These are phyloP conservation scores for Acrossocheilus wenchowensis DNA, from an alignment of 2,797 vertebrate species.

Conservation along the genomic window DNA sequence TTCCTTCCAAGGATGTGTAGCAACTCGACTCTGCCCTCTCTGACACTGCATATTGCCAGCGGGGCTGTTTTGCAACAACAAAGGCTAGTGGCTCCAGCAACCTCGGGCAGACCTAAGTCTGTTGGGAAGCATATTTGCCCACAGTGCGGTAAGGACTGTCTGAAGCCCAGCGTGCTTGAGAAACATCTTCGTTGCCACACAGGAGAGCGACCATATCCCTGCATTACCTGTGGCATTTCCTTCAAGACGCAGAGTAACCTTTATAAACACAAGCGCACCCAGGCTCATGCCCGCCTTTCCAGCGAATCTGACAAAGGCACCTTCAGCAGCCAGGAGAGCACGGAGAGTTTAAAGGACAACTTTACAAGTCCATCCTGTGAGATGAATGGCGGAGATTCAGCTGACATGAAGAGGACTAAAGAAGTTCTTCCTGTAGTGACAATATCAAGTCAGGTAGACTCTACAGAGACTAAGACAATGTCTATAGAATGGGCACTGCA, in stretches of 20 bases:
- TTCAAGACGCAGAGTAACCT: slow-evolving; percentile 99
- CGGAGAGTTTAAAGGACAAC: slow-evolving; percentile 71
- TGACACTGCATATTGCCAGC: slow-evolving; percentile 86
- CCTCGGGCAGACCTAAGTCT: slow-evolving; percentile 78
- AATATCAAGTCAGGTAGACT: slow-evolving; percentile 27
- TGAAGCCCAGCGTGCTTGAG: slow-evolving; percentile 96
- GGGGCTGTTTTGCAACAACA: slow-evolving; percentile 80
- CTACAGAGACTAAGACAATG: slow-evolving; percentile 41
- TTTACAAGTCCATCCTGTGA: slow-evolving; percentile 68
- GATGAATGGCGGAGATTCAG: slow-evolving; percentile 59
- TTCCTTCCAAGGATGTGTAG: slow-evolving; percentile 72
- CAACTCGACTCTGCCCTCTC: slow-evolving; percentile 80
- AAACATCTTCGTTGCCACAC: slow-evolving; percentile 98
- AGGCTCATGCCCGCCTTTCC: slow-evolving; percentile 87
- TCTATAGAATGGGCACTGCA: slow-evolving; percentile 53
- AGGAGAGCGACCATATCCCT: slow-evolving; percentile 93
- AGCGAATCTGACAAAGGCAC: slow-evolving; percentile 79
- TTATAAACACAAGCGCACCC: slow-evolving; percentile 94
- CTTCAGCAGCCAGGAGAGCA: slow-evolving; percentile 74
- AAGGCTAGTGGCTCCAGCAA: slow-evolving; percentile 64
- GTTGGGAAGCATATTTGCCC: slow-evolving; percentile 88
- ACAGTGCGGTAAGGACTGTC: slow-evolving; percentile 92
- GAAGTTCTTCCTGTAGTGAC: slow-evolving; percentile 21
- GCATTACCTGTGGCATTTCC: slow-evolving; percentile 89
- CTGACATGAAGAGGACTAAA: slow-evolving; percentile 61